A percentile compares a stretch with the other conserved stretches of the same genome.
These are phyloP conservation scores for Antitype chi DNA, from an alignment of 2,888 invertebrate species.

Conservation along the genomic window DNA sequence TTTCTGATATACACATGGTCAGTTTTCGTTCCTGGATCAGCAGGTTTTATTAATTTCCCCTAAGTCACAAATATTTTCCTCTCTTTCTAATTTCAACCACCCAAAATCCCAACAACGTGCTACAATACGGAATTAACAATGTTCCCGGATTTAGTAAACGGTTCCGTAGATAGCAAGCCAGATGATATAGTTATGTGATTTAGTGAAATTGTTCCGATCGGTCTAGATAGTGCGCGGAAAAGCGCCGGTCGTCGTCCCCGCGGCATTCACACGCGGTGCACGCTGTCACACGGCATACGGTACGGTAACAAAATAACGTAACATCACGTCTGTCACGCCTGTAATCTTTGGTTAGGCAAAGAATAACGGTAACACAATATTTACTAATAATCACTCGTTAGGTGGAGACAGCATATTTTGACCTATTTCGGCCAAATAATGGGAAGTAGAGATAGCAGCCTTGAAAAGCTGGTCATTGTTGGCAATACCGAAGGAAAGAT, in stretches of 20 bases:
- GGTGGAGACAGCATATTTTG: no score
- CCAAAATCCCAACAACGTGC: neutral
- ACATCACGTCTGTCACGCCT: neutral
- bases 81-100: neutral
- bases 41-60: neutral
- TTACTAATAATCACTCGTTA: neutral
- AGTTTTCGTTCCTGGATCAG: neutral
- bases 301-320: slow-evolving; percentile 12
- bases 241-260: slow-evolving; percentile 63
- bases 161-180: slow-evolving; percentile 15
- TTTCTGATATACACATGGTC: neutral
- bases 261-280: slow-evolving; percentile 51
- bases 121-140: neutral
- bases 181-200: slow-evolving; percentile 56
- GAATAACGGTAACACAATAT: slow-evolving; percentile 13
- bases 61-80: no score
- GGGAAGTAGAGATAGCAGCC: no score
- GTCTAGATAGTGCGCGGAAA: slow-evolving; percentile 62
- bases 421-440: no score
- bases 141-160: slow-evolving; percentile 30
- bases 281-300: slow-evolving; percentile 56
- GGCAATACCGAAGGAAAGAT: no score
- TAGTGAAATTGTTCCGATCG: slow-evolving; percentile 67
- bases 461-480: no score
- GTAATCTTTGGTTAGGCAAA: neutral